These are phyloP conservation scores for Stigmatopora argus DNA, from an alignment of 2,113 vertebrate genomes.

Conservation along the genomic window DNA sequence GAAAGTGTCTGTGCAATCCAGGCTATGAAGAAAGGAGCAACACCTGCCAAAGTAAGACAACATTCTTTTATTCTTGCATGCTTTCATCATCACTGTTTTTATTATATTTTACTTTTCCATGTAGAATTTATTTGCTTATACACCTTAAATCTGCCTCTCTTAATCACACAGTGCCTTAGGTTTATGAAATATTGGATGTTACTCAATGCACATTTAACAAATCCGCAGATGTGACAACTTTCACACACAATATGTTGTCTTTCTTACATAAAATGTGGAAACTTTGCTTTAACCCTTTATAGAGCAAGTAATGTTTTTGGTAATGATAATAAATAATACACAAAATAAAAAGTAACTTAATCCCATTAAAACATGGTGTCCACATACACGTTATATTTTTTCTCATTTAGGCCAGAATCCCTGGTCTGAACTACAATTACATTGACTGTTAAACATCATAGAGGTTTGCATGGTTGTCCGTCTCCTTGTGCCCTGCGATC, in stretches of 20 bases:
- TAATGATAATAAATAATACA: no score
- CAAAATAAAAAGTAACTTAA: no score
- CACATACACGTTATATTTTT: no score
- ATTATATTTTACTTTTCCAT: not conserved
- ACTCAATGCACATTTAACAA: conserved; percentile 5
- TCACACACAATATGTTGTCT: conserved; percentile 43
- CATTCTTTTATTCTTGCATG: conserved; percentile 10
- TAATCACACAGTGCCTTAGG: not conserved
- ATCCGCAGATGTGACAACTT: conserved; percentile 17
- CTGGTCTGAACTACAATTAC: no score
- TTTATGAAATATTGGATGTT: not conserved
- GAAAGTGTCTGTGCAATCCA: conserved; percentile 90
- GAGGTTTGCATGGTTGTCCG: no score
- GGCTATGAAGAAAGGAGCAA: conserved; percentile 88
- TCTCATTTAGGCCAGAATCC: no score
- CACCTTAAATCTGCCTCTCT: not conserved
- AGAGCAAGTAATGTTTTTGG: not conserved
- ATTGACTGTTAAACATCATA: no score
- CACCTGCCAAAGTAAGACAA: conserved; percentile 87
- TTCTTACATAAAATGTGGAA: conserved; percentile 22
- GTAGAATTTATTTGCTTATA: not conserved
- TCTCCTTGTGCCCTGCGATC: no score
- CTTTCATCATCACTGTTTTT: conserved; percentile 1
- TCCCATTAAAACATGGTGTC: no score
- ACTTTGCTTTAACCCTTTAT: conserved; percentile 3